These are phyloP conservation scores for Pollicipes pollicipes DNA, from an alignment of 1,140 invertebrate genomes.

Conservation along the genomic window DNA sequence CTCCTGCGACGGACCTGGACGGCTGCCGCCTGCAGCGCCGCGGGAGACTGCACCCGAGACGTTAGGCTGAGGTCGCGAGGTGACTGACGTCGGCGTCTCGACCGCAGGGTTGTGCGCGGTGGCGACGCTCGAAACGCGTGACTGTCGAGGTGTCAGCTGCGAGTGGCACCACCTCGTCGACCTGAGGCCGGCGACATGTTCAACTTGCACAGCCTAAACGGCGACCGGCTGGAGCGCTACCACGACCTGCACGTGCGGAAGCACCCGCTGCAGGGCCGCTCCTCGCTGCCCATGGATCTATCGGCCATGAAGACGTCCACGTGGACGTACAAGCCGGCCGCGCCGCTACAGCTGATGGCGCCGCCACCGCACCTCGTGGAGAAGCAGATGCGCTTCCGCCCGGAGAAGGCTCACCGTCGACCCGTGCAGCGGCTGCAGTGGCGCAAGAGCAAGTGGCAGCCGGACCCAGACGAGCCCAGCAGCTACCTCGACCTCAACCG, in stretches of 20 bases:
- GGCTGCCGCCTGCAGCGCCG: too few species aligned
- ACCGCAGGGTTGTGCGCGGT: too few species aligned
- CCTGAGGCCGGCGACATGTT: too few species aligned
- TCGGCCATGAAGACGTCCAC: conserved; percentile 19
- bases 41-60: too few species aligned
- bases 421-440: conserved; percentile 17
- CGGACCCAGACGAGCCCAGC: conserved; percentile 14
- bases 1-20: too few species aligned
- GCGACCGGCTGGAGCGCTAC: conserved; percentile 7
- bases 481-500: conserved; percentile 22
- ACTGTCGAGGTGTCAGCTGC: too few species aligned
- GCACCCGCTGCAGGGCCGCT: conserved; percentile 5
- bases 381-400: conserved; percentile 15
- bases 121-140: too few species aligned
- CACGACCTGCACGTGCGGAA: conserved; percentile 6
- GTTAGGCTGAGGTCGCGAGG: too few species aligned
- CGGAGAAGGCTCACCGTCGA: conserved; percentile 14
- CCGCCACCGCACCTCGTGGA: conserved; percentile 9
- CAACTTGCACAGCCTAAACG: too few species aligned
- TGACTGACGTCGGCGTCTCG: too few species aligned
- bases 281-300: conserved; percentile 16
- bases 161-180: too few species aligned
- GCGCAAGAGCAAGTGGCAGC: conserved; percentile 15
- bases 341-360: not conserved
- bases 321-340: conserved; percentile 19